These are phyloP conservation scores for Drosophila suzukii DNA, from an alignment of 1,140 invertebrate species.

Conservation along the genomic window DNA sequence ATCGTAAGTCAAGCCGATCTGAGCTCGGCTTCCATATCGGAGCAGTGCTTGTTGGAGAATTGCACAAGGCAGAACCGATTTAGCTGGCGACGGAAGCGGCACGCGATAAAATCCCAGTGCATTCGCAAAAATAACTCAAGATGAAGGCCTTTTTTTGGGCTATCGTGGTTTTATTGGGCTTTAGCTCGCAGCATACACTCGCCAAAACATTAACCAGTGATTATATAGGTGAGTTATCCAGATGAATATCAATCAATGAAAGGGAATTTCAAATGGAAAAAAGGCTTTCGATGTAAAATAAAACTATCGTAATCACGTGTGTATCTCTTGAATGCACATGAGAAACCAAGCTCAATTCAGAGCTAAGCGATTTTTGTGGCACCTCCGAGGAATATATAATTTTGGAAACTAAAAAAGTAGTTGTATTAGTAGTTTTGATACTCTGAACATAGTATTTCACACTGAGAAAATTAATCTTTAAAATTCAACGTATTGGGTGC, in stretches of 20 bases:
- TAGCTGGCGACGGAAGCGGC: conserved; percentile 55
- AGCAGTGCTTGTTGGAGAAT: conserved; percentile 7
- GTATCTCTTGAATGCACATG: no score
- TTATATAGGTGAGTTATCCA: conserved; percentile 37
- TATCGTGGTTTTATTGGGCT: conserved; percentile 23
- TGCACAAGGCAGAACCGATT: conserved; percentile 19
- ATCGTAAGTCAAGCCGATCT: conserved; percentile 29
- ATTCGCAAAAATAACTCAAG: conserved; percentile 25
- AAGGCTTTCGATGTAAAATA: no score
- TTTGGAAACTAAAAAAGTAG: no score
- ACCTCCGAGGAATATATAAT: no score
- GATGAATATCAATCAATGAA: background rate
- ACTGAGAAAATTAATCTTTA: no score
- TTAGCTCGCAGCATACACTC: background rate
- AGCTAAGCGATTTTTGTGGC: no score
- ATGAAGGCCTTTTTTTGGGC: conserved; percentile 36
- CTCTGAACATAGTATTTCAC: no score
- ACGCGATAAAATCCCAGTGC: conserved; percentile 52
- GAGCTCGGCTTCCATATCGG: conserved; percentile 23
- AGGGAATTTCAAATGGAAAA: no score
- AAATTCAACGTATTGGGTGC: no score
- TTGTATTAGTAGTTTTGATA: no score
- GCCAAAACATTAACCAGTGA: conserved; percentile 45
- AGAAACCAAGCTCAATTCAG: no score
- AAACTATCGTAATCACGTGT: no score